These are phyloP conservation scores for Tokudaia tokunoshimensis DNA, from an alignment of 2,797 vertebrate species.

Conservation along the genomic window DNA sequence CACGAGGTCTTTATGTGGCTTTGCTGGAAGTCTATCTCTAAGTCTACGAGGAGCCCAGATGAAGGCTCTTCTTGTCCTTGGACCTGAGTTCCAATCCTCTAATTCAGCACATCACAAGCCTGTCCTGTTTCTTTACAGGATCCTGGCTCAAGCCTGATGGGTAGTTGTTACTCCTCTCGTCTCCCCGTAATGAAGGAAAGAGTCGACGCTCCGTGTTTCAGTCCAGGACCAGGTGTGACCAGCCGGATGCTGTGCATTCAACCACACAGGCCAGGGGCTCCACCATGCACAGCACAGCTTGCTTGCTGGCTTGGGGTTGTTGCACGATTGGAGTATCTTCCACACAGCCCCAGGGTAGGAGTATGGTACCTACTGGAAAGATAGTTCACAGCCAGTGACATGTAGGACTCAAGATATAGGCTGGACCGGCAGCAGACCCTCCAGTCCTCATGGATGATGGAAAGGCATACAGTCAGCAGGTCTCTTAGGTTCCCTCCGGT, in stretches of 20 bases:
- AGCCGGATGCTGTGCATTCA: neutral
- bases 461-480: neutral
- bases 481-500: fast-evolving
- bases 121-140: neutral
- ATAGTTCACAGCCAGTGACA: neutral
- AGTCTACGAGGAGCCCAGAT: neutral
- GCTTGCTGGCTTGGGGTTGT: neutral
- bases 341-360: neutral
- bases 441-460: neutral
- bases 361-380: neutral
- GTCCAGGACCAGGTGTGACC: neutral
- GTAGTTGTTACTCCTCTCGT: no score
- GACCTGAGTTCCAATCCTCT: neutral
- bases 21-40: neutral
- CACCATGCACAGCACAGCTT: neutral
- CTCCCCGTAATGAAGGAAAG: neutral
- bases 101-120: neutral
- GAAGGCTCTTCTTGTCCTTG: neutral
- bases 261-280: neutral
- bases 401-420: neutral
- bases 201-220: neutral
- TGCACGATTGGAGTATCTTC: neutral
- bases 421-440: neutral
- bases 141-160: neutral
- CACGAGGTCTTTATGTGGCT: no score